A percentile compares a stretch with the other conserved stretches of the same genome.
Evolutionary conservation across 2,113 vertebrate species (phyloP).

Genomic region (Naja naja): DNA sequence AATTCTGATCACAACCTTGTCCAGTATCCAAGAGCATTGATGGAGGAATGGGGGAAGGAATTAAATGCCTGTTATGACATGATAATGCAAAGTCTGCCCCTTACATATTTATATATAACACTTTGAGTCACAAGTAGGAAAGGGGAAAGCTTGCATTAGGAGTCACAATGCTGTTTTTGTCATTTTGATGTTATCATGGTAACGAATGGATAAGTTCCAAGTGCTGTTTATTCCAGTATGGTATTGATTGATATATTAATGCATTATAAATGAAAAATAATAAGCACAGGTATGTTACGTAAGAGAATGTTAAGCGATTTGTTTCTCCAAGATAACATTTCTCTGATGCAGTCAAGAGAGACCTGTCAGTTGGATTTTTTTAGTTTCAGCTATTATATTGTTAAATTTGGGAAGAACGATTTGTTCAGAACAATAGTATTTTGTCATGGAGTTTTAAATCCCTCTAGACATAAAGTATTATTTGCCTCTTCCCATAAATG

Average conservation of each 20-base stretch:
- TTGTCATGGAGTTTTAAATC: constrained; percentile 35
- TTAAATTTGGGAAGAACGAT: background rate
- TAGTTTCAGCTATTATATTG: constrained; percentile 42
- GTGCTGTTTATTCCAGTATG: background rate
- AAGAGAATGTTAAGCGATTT: constrained; percentile 6
- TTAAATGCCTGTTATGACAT: background rate
- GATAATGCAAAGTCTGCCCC: background rate
- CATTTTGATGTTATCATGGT: background rate
- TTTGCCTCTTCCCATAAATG: constrained; percentile 49
- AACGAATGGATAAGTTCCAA: background rate
- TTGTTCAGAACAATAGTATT: background rate
- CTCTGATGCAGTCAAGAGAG: background rate
- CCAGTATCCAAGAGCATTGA: background rate
- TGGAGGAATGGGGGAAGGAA: background rate
- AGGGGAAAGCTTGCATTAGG: background rate
- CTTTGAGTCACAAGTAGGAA: background rate
- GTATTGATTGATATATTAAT: background rate
- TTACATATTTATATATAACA: background rate
- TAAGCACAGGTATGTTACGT: background rate
- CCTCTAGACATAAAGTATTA: background rate
- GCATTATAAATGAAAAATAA: constrained; percentile 30
- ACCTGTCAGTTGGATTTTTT: constrained; percentile 43
- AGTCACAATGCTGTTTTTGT: background rate
- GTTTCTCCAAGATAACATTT: constrained; percentile 25
- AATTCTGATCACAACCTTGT: background rate